Percentiles rank a stretch among this genome's conserved stretches.
phyloP scores from a whole-genome alignment of 2,888 invertebrate species.

The Caenorhabditis japonica region DNA sequence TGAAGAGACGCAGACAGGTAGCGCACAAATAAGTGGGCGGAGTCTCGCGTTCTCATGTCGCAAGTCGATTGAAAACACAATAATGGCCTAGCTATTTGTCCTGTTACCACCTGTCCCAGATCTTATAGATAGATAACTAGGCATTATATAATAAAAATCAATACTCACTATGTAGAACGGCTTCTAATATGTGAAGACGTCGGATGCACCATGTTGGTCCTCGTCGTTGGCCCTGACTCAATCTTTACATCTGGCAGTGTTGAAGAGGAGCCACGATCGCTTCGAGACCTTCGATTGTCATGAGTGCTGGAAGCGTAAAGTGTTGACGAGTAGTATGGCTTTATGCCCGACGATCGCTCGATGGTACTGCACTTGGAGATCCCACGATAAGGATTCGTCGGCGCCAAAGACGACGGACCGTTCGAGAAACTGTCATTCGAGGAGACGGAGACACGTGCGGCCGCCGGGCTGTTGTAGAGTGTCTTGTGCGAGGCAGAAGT shows the following conservation, averaged over 20 bases:
- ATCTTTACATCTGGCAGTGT: constrained; percentile 34
- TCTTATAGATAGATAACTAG: too few species aligned
- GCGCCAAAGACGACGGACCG: constrained; percentile 3
- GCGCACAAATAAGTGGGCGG: too few species aligned
- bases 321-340: constrained; percentile 17
- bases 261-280: constrained; percentile 3
- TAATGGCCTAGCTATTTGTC: too few species aligned
- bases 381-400: constrained; percentile 34
- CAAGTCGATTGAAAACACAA: too few species aligned
- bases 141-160: too few species aligned
- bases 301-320: constrained; percentile 1
- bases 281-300: constrained; percentile 23
- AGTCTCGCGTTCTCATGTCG: too few species aligned
- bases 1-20: too few species aligned
- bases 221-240: constrained; percentile 42
- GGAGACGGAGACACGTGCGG: constrained; percentile 48
- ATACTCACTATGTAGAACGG: constrained; percentile 41
- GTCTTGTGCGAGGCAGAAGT: constrained; percentile 34
- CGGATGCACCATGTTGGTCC: constrained; percentile 53
- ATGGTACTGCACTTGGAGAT: constrained; percentile 38
- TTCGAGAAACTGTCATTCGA: constrained; percentile 36
- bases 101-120: too few species aligned
- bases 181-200: constrained; percentile 52
- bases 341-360: constrained; percentile 22
- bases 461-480: constrained; percentile 50